These are phyloP conservation scores for Xiphorhynchus erythropygius DNA, from an alignment of 2,797 vertebrate species.

Conservation along the genomic window DNA sequence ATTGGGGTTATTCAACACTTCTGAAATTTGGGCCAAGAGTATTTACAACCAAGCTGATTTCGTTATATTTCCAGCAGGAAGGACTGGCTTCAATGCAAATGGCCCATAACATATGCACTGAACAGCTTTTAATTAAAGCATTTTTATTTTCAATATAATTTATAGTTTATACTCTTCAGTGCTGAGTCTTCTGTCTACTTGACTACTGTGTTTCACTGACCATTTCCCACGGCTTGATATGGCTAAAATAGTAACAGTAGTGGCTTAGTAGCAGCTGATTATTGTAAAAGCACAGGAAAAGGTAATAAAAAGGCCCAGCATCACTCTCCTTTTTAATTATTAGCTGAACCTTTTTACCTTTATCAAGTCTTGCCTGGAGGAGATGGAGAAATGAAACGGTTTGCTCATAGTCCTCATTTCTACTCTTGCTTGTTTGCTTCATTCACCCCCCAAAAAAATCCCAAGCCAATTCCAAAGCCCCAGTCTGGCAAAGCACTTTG, in stretches of 20 bases:
- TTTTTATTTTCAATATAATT: conserved; percentile 31
- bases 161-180: conserved; percentile 43
- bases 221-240: conserved; percentile 4
- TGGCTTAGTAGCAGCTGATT: conserved; percentile 20
- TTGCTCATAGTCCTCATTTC: neutral
- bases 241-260: neutral
- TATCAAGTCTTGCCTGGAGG: neutral
- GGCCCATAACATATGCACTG: conserved; percentile 51
- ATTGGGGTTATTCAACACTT: neutral
- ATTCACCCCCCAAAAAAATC: neutral
- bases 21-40: neutral
- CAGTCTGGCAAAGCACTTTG: neutral
- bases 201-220: conserved; percentile 55
- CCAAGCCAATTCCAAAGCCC: neutral
- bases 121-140: conserved; percentile 53
- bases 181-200: conserved; percentile 57
- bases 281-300: conserved; percentile 29
- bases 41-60: conserved; percentile 18
- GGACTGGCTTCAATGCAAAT: neutral
- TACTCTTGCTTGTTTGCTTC: conserved; percentile 4
- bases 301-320: neutral
- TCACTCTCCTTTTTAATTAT: neutral
- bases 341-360: neutral
- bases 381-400: neutral
- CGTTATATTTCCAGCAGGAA: conserved; percentile 24